A percentile compares a stretch with the other conserved stretches of the same genome.
Conservation (phyloP, 2,888 invertebrate genomes). For the Steinernema carpocapsae region DNA sequence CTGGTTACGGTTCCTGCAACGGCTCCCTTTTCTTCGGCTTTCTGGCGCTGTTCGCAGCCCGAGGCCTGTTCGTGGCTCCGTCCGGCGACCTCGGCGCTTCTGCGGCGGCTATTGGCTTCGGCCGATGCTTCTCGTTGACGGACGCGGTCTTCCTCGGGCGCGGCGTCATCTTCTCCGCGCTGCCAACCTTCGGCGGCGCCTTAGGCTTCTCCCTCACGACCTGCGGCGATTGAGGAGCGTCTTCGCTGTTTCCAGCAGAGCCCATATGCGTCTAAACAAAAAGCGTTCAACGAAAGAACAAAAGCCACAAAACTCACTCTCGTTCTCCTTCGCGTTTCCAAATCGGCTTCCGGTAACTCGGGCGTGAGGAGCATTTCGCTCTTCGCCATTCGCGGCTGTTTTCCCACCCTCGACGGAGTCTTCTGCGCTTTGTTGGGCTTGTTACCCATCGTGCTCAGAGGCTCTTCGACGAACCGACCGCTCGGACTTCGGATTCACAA, state of each 20-base stretch:
- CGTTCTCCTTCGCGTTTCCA: not conserved
- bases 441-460: slow-evolving; percentile 17
- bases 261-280: not conserved
- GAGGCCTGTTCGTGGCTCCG: not conserved
- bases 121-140: not conserved
- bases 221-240: not conserved
- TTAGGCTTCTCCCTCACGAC: not conserved
- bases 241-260: not conserved
- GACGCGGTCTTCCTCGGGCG: not conserved
- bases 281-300: not conserved
- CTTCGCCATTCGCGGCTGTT: not conserved
- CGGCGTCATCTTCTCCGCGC: not conserved
- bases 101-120: not conserved
- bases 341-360: not conserved
- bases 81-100: not conserved
- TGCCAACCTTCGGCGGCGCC: not conserved
- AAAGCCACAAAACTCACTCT: not conserved
- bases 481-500: too few species aligned
- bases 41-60: not conserved
- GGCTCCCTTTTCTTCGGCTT: not conserved
- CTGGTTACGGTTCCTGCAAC: not conserved
- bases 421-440: slow-evolving; percentile 5
- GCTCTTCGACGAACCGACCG: too few species aligned
- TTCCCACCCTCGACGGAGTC: not conserved
- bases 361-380: not conserved